These are phyloP conservation scores for Epinephelus coioides DNA, from an alignment of 2,797 vertebrate species.

Conservation along the genomic window DNA sequence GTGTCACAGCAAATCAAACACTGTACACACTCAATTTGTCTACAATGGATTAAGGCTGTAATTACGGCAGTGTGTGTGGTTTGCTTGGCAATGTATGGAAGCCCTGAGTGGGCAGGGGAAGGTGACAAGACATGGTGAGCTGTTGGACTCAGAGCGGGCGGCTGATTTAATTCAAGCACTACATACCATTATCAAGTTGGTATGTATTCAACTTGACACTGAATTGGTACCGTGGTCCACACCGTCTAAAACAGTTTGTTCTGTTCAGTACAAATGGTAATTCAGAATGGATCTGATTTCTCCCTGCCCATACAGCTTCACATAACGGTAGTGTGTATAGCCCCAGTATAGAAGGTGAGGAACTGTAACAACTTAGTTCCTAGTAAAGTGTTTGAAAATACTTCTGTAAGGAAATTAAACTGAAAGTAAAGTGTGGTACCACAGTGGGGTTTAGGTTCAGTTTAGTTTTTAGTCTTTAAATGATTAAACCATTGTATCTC, in stretches of 20 bases:
- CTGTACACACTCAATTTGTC: constrained; percentile 36
- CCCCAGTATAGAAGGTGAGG: too few relatives aligned
- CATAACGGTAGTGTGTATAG: too few relatives aligned
- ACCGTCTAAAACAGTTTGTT: neutral
- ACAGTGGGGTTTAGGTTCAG: too few relatives aligned
- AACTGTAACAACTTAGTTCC: too few relatives aligned
- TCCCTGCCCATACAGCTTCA: too few relatives aligned
- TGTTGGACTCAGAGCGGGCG: constrained; percentile 3
- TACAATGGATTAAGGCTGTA: constrained; percentile 33
- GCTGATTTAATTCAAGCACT: constrained; percentile 15
- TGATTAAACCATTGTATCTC: too few relatives aligned
- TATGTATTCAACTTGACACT: neutral
- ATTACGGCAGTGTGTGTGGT: constrained; percentile 32
- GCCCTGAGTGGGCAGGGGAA: constrained; percentile 5
- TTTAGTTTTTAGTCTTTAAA: too few relatives aligned
- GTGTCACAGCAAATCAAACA: constrained; percentile 50
- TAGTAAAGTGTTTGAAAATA: too few relatives aligned
- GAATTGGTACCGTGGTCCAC: neutral
- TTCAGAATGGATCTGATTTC: too few relatives aligned
- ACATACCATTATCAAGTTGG: neutral
- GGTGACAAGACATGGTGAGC: constrained; percentile 2
- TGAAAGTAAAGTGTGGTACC: too few relatives aligned
- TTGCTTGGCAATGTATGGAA: constrained; percentile 25
- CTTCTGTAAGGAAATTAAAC: too few relatives aligned
- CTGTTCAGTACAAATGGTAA: neutral